phyloP scores from a whole-genome alignment of 1,140 invertebrate genomes.

The Ceratina japonica region DNA sequence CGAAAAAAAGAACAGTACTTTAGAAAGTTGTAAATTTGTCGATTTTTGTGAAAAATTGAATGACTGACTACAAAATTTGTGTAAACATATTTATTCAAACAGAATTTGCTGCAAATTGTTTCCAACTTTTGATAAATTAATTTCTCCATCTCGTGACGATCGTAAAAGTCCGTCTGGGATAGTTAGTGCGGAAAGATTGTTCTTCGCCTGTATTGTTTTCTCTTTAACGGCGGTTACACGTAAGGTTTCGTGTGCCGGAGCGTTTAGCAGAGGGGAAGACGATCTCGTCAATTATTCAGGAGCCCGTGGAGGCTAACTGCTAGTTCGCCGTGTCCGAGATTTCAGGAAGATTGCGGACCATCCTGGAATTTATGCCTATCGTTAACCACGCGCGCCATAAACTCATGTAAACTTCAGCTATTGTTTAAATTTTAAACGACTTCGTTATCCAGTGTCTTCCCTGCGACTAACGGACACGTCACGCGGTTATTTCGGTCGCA shows the following conservation, averaged over 20 bases:
- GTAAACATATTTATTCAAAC: too few relatives aligned
- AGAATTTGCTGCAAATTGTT: too few relatives aligned
- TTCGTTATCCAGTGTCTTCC: constrained; percentile 6
- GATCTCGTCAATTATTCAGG: constrained; percentile 78
- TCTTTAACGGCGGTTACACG: constrained; percentile 25
- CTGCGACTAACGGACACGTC: background rate
- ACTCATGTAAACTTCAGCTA: constrained; percentile 27
- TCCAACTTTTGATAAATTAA: too few relatives aligned
- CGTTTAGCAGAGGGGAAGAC: constrained; percentile 56
- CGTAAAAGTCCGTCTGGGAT: too few relatives aligned
- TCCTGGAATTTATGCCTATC: constrained; percentile 71
- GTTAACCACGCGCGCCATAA: constrained; percentile 49
- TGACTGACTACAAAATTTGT: too few relatives aligned
- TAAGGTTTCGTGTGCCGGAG: constrained; percentile 35
- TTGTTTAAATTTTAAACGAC: constrained; percentile 35
- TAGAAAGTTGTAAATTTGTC: too few relatives aligned
- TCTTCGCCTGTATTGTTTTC: background rate
- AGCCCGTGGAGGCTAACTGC: constrained; percentile 77
- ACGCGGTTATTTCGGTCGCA: background rate
- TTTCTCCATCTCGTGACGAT: too few relatives aligned
- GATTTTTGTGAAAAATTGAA: too few relatives aligned
- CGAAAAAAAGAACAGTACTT: too few relatives aligned
- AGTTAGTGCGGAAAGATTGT: background rate
- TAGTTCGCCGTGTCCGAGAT: constrained; percentile 74
- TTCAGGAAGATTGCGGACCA: constrained; percentile 77